phyloP scores from a whole-genome alignment of 2,888 invertebrate species.

The Oscheius myriophilus region DNA sequence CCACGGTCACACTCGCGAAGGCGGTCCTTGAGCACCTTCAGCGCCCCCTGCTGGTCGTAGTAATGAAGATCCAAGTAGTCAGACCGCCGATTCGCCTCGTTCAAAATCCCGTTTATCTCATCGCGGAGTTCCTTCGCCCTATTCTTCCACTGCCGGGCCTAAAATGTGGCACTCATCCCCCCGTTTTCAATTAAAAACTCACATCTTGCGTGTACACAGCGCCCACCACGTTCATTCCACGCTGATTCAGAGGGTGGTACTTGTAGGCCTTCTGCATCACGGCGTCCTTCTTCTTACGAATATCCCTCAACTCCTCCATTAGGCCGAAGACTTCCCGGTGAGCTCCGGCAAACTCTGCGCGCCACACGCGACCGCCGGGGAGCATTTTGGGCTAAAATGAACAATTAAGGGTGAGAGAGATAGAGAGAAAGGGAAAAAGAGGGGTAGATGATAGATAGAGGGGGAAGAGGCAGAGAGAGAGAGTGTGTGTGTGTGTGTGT shows the following conservation, averaged over 20 bases:
- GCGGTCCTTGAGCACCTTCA: conserved; percentile 1
- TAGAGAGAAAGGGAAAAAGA: no score
- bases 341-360: not conserved
- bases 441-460: no score
- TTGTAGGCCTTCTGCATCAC: not conserved
- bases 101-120: not conserved
- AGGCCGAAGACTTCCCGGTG: not conserved
- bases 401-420: no score
- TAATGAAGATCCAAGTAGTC: conserved; percentile 15
- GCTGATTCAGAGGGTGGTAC: not conserved
- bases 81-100: conserved; percentile 8
- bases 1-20: conserved; percentile 1
- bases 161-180: no score
- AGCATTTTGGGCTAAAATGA: no score
- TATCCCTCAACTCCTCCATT: not conserved
- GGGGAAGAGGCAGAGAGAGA: no score
- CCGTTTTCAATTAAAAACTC: no score
- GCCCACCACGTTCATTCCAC: not conserved
- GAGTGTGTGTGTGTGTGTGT: no score
- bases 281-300: conserved; percentile 4
- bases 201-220: not conserved
- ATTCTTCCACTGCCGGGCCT: not conserved
- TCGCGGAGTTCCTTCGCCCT: not conserved
- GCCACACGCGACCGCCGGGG: not conserved
- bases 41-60: not conserved